Conservation (phyloP, 2,888 invertebrate species). For the Carcina quercana region DNA sequence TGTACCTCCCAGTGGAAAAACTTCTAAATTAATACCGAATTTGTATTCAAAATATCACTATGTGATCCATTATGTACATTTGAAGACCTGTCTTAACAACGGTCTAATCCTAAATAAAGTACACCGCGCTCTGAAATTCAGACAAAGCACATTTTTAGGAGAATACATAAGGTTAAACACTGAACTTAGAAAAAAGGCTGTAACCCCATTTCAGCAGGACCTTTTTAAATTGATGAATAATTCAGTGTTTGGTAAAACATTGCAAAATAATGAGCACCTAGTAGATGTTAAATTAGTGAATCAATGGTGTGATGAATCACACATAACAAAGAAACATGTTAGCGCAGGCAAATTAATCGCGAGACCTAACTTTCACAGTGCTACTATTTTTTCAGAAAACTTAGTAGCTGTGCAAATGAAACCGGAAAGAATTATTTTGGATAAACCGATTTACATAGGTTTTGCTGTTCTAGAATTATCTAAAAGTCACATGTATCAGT, state of each 20-base stretch:
- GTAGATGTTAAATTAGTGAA: constrained; percentile 6
- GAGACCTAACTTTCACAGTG: constrained; percentile 10
- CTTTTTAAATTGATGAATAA: too few species aligned
- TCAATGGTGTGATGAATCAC: constrained; percentile 5
- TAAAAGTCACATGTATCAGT: constrained; percentile 13
- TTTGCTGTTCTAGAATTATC: constrained; percentile 10
- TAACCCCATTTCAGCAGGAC: constrained; percentile 5
- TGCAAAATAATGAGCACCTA: constrained; percentile 9
- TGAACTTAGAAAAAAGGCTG: background rate
- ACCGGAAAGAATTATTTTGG: constrained; percentile 4
- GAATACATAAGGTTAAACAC: constrained; percentile 19
- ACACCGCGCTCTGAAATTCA: constrained; percentile 23
- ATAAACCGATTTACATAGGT: constrained; percentile 10
- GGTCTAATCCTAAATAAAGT: constrained; percentile 21
- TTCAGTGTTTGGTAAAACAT: constrained; percentile 10
- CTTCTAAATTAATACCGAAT: constrained; percentile 11
- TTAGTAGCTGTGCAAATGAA: constrained; percentile 9
- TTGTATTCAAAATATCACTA: constrained; percentile 23
- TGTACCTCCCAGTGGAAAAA: constrained; percentile 8
- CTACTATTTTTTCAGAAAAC: constrained; percentile 10
- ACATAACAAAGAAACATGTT: constrained; percentile 7
- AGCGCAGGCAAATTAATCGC: constrained; percentile 5
- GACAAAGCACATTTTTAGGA: constrained; percentile 23
- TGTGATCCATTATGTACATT: constrained; percentile 25
- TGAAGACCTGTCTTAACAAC: constrained; percentile 23